Percentiles rank a stretch among this genome's conserved stretches.
Conservation (phyloP, 2,797 vertebrate genomes). For the Tiaroga cobitis region DNA sequence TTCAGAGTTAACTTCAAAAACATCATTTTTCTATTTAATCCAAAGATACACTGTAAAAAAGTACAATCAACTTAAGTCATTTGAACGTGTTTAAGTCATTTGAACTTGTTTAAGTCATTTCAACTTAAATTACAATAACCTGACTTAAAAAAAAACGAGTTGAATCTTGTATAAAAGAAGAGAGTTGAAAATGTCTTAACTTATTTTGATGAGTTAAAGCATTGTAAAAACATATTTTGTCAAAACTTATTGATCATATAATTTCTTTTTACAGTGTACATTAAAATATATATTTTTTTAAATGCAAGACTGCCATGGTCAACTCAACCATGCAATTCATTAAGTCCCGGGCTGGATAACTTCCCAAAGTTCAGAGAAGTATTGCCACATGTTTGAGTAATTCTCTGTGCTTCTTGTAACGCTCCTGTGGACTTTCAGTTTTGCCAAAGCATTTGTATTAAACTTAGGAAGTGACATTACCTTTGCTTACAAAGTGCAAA, state of each 20-base stretch:
- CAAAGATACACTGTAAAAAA: background rate
- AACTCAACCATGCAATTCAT: background rate
- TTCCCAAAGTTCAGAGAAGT: background rate
- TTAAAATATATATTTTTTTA: no score
- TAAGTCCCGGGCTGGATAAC: background rate
- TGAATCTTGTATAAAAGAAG: no score
- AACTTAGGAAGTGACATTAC: slow-evolving; percentile 29
- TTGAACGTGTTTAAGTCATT: no score
- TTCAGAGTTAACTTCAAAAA: background rate
- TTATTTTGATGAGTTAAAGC: no score
- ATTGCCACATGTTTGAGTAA: background rate
- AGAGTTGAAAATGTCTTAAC: no score
- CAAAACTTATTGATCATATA: no score
- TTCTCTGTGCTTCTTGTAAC: background rate
- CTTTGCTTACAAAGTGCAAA: slow-evolving; percentile 23
- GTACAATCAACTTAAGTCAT: no score
- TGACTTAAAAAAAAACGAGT: no score
- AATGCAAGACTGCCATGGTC: background rate
- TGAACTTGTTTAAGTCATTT: no score
- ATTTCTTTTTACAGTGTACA: no score
- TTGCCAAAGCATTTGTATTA: slow-evolving; percentile 5
- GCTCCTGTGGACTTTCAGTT: background rate
- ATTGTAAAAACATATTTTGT: no score
- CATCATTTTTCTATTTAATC: background rate
- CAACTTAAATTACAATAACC: no score